phyloP scores from a whole-genome alignment of 2,113 vertebrate species.

The Sorex fumeus region DNA sequence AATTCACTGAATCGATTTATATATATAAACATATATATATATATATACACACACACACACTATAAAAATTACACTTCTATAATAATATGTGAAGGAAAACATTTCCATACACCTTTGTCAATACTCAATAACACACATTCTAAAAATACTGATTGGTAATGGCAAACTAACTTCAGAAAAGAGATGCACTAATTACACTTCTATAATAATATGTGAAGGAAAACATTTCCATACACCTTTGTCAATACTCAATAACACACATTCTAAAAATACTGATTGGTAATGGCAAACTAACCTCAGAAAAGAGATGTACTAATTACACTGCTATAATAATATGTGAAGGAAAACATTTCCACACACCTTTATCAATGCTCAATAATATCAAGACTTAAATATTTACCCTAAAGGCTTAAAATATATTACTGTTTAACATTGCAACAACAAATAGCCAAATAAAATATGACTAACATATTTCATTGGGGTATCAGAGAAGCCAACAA shows the following conservation, averaged over 20 bases:
- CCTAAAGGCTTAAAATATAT: slow-evolving; percentile 31
- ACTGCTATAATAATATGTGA: not conserved
- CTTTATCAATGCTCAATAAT: not conserved
- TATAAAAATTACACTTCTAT: not conserved
- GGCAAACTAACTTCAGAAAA: slow-evolving; percentile 30
- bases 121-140: too few species aligned
- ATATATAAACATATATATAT: not conserved
- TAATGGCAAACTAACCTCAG: slow-evolving; percentile 13
- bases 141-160: slow-evolving; percentile 1
- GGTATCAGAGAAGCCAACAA: slow-evolving; percentile 22
- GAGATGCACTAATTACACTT: not conserved
- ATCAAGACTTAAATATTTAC: slow-evolving; percentile 19
- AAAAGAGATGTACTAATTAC: slow-evolving; percentile 12
- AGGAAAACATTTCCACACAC: slow-evolving; percentile 17
- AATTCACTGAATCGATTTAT: slow-evolving; percentile 25
- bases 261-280: not conserved
- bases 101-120: slow-evolving; percentile 18
- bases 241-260: not conserved
- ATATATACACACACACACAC: too few species aligned
- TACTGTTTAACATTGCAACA: slow-evolving; percentile 42
- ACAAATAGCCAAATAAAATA: slow-evolving; percentile 44
- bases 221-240: slow-evolving; percentile 21
- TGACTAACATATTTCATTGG: slow-evolving; percentile 11
- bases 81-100: not conserved
- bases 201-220: not conserved